Evolutionary conservation across 1,140 invertebrate genomes (phyloP), one percentile per base, ranked within the genome.

Genomic region (Brachionus koreanus): DNA sequence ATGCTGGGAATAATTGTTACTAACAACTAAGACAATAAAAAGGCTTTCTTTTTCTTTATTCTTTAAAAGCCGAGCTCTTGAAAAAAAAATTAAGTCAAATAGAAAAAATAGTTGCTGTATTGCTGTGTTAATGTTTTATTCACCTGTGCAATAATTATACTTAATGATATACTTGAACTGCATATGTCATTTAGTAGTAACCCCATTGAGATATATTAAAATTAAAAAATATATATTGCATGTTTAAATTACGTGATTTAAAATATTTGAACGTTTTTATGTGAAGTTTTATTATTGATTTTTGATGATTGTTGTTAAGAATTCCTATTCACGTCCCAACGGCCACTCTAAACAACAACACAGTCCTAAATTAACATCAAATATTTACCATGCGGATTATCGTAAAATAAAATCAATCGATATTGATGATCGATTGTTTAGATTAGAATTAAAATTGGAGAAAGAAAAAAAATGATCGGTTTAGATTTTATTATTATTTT

Each of bases 391-490:
- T 16, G 19, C 16, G 49, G 49, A 57, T 57, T 57, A 57, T 57
- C 16, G 49, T 57, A 19, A 19, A 57, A 57, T 19, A 9, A 16
- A 57, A 57, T 57, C 19, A 19, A 57, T 57, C 19, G 49, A 57
- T 57, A 57, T 57, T 57, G 49, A 57, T 57, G 49, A 57, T 57
- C 49, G 49, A 57, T 57, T 57, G 49, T 57, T 57, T 57, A 57
- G 49, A 57, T 57, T 57, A 23, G 49, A 23, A 57, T 57, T 57
- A 57, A 19, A 9, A 29, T 29, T 29, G 3, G 29, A 29, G 29
- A 9, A 57, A 19, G 16, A 19, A 19, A 57, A 57, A 19, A 23
- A 57, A 57, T 19, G 16, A 5, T 57, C 49, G 19, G 49, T 23
- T 19, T 57, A 29, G 29, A 29, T 29, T 29, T 29, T 29, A 2